These are phyloP conservation scores for Myotis davidii DNA, from an alignment of 2,113 vertebrate species.

Conservation along the genomic window DNA sequence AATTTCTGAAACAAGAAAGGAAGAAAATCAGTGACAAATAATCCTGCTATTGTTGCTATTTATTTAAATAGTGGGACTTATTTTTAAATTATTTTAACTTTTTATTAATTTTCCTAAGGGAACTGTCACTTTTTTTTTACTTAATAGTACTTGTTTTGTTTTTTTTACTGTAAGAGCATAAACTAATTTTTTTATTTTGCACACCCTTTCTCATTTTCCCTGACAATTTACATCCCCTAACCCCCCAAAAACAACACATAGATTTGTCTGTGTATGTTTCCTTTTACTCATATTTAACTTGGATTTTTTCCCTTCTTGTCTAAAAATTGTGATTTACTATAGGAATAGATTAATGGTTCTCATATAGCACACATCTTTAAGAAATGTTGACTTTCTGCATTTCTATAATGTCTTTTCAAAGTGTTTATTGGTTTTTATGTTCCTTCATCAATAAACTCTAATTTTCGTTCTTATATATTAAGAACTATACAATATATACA, in stretches of 20 bases:
- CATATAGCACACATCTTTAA: not conserved
- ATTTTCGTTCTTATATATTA: not conserved
- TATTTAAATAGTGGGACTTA: constrained; percentile 64
- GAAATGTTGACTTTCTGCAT: not conserved
- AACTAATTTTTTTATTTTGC: constrained; percentile 44
- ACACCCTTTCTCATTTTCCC: constrained; percentile 40
- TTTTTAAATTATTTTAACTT: constrained; percentile 38
- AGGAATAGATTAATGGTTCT: constrained; percentile 4
- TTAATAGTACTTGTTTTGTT: not conserved
- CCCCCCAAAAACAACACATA: not conserved
- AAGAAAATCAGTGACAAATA: constrained; percentile 65
- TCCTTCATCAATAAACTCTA: not conserved
- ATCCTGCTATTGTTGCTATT: constrained; percentile 63
- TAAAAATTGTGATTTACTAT: constrained; percentile 25
- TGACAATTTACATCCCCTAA: not conserved
- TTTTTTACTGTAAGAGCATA: constrained; percentile 1
- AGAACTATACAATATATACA: not conserved
- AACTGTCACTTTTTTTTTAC: not conserved
- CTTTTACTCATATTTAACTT: not conserved
- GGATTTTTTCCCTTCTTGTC: not conserved
- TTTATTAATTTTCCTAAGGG: constrained; percentile 42
- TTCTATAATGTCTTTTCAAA: constrained; percentile 22
- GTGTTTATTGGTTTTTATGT: constrained; percentile 12
- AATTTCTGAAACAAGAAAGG: constrained; percentile 63
- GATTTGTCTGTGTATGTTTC: not conserved